Conservation (phyloP, 2,888 invertebrate genomes). For the Hirtodrosophila cameraria region DNA sequence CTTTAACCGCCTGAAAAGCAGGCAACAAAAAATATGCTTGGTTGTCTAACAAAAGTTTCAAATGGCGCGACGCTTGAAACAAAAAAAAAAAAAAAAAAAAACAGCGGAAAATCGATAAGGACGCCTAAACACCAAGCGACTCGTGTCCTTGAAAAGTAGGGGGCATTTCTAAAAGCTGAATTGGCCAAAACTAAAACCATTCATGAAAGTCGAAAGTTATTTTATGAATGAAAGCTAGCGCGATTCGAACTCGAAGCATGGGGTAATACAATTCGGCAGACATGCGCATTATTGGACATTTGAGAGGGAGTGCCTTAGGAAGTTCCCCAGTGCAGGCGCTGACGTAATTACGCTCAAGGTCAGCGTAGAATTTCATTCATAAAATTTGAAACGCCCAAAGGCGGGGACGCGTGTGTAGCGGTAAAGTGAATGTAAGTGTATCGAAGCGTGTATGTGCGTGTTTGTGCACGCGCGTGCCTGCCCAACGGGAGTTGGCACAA, state of each 20-base stretch:
- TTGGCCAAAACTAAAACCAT: conserved; percentile 38
- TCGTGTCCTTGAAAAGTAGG: conserved; percentile 62
- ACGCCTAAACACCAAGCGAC: conserved; percentile 47
- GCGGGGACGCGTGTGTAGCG: conserved; percentile 35
- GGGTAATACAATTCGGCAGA: conserved; percentile 17
- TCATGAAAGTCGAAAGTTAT: conserved; percentile 49
- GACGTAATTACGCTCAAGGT: conserved; percentile 76
- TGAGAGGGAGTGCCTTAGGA: neutral
- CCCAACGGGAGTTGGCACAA: neutral
- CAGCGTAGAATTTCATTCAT: conserved; percentile 80
- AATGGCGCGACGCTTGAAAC: conserved; percentile 22
- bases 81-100: too few relatives aligned
- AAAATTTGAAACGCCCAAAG: conserved; percentile 62
- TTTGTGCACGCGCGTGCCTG: conserved; percentile 55
- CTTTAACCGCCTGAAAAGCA: conserved; percentile 5
- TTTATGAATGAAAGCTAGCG: conserved; percentile 19
- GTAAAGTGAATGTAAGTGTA: conserved; percentile 41
- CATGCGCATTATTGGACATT: conserved; percentile 43
- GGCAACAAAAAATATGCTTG: neutral
- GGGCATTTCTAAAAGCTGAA: conserved; percentile 16
- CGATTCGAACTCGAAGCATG: conserved; percentile 33
- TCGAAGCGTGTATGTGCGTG: neutral
- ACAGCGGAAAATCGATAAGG: conserved; percentile 63
- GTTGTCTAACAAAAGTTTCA: conserved; percentile 25
- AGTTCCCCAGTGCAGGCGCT: conserved; percentile 47